A percentile compares a stretch with the other conserved stretches of the same genome.
These are phyloP conservation scores for Drosophila willistoni DNA, from an alignment of 1,140 invertebrate genomes.

Conservation along the genomic window DNA sequence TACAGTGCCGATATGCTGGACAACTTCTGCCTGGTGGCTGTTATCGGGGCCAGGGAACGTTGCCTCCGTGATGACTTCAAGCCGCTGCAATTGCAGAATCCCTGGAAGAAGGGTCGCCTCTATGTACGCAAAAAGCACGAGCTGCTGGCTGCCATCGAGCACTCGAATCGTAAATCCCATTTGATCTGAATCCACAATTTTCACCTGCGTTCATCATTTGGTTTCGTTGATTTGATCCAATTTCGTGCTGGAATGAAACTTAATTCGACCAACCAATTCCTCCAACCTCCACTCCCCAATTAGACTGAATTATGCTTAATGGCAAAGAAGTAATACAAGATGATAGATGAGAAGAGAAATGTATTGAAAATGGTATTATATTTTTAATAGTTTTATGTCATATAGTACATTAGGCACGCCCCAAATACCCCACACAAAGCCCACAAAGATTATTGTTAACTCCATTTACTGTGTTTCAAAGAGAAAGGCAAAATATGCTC, in stretches of 20 bases:
- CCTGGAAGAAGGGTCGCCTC: constrained; percentile 96
- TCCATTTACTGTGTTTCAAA: constrained; percentile 47
- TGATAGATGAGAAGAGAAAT: constrained; percentile 15
- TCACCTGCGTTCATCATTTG: constrained; percentile 24
- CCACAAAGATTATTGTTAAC: constrained; percentile 58
- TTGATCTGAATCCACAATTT: constrained; percentile 59
- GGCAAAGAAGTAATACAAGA: constrained; percentile 36
- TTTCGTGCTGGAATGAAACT: constrained; percentile 16
- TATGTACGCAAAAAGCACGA: constrained; percentile 96
- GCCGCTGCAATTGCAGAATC: constrained; percentile 95
- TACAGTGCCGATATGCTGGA: constrained; percentile 91
- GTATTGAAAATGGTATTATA: constrained; percentile 71
- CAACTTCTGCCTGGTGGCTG: constrained; percentile 96
- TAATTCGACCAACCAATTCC: constrained; percentile 65
- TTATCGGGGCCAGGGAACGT: constrained; percentile 95
- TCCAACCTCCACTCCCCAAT: constrained; percentile 40
- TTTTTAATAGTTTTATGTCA: constrained; percentile 68
- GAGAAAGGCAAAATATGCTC: constrained; percentile 42
- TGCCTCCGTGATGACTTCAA: constrained; percentile 97
- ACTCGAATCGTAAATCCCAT: constrained; percentile 89
- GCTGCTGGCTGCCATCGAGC: constrained; percentile 93
- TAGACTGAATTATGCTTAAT: constrained; percentile 76
- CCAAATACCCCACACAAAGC: background rate
- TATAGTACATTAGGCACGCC: constrained; percentile 28
- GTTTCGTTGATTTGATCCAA: constrained; percentile 22